Percentiles rank a stretch among this genome's conserved stretches.
Evolutionary conservation across 2,888 invertebrate genomes (phyloP).

Genomic region (Cheilosia impressa): DNA sequence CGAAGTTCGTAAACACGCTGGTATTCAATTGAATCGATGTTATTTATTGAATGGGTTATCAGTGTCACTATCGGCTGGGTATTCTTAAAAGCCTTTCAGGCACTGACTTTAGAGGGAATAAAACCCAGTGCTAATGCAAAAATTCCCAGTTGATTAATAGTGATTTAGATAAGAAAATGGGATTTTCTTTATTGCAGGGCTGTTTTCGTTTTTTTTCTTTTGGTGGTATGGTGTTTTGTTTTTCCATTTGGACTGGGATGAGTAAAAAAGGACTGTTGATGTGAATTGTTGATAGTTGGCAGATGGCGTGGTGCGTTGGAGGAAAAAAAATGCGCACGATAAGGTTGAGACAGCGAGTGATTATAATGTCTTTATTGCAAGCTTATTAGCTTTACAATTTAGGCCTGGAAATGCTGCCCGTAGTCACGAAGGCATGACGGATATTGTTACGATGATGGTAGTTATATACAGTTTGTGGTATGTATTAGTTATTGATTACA

Average conservation of each 20-base stretch:
- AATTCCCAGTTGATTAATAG: constrained; percentile 63
- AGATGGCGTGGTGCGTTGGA: constrained; percentile 24
- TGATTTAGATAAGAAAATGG: constrained; percentile 69
- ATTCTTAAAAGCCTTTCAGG: constrained; percentile 43
- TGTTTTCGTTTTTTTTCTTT: background rate
- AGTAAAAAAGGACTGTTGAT: constrained; percentile 49
- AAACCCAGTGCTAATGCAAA: constrained; percentile 65
- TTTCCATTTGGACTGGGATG: constrained; percentile 10
- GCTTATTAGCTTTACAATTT: background rate
- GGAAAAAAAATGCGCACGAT: background rate
- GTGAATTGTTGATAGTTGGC: constrained; percentile 36
- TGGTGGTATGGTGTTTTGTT: background rate
- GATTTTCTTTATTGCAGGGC: constrained; percentile 61
- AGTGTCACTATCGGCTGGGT: constrained; percentile 59
- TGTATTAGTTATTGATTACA: too few relatives aligned
- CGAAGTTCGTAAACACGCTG: constrained; percentile 19
- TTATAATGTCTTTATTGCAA: background rate
- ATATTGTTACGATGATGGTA: too few relatives aligned
- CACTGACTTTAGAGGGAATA: constrained; percentile 62
- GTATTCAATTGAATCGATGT: constrained; percentile 63
- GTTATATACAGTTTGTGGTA: too few relatives aligned
- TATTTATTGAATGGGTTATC: constrained; percentile 72
- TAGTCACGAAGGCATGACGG: background rate
- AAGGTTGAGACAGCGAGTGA: constrained; percentile 13
- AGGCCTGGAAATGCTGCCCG: background rate